Conservation (phyloP, 1,140 invertebrate genomes). For the Megalonaias nervosa region DNA sequence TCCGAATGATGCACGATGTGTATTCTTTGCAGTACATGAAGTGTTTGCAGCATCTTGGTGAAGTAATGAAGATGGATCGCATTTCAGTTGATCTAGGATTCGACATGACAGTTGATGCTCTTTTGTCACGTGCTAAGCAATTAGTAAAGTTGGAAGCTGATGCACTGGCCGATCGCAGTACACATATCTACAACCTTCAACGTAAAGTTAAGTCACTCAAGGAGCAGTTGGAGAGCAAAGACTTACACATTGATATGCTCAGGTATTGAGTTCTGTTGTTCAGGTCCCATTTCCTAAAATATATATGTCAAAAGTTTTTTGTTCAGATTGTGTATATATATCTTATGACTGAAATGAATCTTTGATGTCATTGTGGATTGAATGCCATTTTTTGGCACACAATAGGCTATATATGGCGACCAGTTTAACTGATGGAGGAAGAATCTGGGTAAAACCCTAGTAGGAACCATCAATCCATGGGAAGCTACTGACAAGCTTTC, state of each 20-base stretch:
- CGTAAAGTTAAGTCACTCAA: slow-evolving; percentile 79
- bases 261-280: slow-evolving; percentile 24
- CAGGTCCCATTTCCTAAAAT: too few species aligned
- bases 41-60: slow-evolving; percentile 64
- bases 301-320: too few species aligned
- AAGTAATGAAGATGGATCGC: slow-evolving; percentile 69
- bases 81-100: slow-evolving; percentile 69
- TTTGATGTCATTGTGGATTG: too few species aligned
- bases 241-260: slow-evolving; percentile 91
- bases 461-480: too few species aligned
- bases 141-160: slow-evolving; percentile 67
- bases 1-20: too few species aligned
- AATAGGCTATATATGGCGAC: too few species aligned
- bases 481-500: too few species aligned
- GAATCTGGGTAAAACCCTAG: too few species aligned
- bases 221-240: slow-evolving; percentile 91
- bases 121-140: slow-evolving; percentile 67
- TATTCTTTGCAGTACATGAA: slow-evolving; percentile 62
- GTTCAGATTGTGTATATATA: too few species aligned
- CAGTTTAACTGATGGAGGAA: too few species aligned
- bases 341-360: too few species aligned
- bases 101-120: slow-evolving; percentile 67
- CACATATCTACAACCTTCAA: slow-evolving; percentile 70
- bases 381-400: too few species aligned
- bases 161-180: slow-evolving; percentile 63